These are phyloP conservation scores for Nezara viridula DNA, from an alignment of 2,888 invertebrate genomes.

Conservation along the genomic window DNA sequence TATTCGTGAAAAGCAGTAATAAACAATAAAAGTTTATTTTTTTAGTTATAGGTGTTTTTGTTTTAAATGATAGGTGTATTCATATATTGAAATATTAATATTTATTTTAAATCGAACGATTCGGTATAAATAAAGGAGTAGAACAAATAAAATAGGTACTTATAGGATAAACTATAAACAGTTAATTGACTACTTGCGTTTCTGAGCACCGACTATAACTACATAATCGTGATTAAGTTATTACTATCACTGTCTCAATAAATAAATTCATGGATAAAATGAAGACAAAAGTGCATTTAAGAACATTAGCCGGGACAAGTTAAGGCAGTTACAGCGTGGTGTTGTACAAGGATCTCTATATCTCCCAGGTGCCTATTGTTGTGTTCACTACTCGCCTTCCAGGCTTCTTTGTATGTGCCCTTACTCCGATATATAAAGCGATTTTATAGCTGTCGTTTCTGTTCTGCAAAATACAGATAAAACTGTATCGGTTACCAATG, in stretches of 20 bases:
- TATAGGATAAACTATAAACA: background rate
- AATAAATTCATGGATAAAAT: background rate
- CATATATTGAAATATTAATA: no score
- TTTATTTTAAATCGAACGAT: no score
- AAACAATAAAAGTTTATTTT: no score
- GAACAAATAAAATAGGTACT: no score
- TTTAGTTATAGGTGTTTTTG: no score
- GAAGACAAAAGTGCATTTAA: background rate
- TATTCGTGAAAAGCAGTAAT: no score
- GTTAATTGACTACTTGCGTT: background rate
- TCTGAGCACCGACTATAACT: background rate
- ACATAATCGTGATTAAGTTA: background rate
- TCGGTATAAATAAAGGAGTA: no score
- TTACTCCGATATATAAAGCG: slow-evolving; percentile 4
- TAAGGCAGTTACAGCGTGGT: background rate
- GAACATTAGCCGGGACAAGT: background rate
- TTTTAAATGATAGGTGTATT: no score
- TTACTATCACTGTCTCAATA: background rate
- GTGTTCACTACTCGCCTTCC: background rate
- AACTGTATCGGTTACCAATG: background rate
- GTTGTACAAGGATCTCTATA: background rate
- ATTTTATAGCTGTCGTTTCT: background rate
- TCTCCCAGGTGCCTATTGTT: background rate
- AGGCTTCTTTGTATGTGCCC: background rate
- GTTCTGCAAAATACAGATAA: slow-evolving; percentile 2